These are phyloP conservation scores for Zaprionus tsacasi DNA, from an alignment of 1,140 invertebrate species.

Conservation along the genomic window DNA sequence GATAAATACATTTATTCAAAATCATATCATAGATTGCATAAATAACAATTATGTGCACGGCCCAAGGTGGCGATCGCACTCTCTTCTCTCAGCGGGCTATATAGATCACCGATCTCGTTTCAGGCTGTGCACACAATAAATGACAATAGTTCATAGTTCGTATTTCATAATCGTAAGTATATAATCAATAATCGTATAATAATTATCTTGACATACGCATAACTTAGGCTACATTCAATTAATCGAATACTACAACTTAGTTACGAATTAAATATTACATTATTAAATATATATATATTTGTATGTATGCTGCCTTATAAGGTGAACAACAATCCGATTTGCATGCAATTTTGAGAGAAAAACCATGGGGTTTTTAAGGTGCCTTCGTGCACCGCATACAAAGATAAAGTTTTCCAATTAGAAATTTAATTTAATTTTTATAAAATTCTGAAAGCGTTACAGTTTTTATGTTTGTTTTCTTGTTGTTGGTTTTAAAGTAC, in stretches of 20 bases:
- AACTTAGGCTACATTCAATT: conserved; percentile 61
- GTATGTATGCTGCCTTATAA: conserved; percentile 61
- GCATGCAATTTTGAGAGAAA: conserved; percentile 42
- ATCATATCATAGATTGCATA: conserved; percentile 76
- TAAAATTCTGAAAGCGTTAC: conserved; percentile 80
- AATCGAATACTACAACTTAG: conserved; percentile 67
- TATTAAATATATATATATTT: conserved; percentile 41
- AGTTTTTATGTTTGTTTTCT: conserved; percentile 57
- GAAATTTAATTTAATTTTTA: conserved; percentile 46
- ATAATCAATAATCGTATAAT: conserved; percentile 51
- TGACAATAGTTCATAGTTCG: conserved; percentile 53
- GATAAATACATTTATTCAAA: conserved; percentile 82
- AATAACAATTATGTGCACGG: conserved; percentile 69
- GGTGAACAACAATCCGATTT: conserved; percentile 58
- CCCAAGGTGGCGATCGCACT: neutral
- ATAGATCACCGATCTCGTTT: neutral
- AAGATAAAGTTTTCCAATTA: conserved; percentile 42
- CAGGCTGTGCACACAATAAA: conserved; percentile 55
- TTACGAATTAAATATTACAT: conserved; percentile 62
- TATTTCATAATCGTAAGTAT: conserved; percentile 40
- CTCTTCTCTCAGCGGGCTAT: neutral
- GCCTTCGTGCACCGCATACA: conserved; percentile 15
- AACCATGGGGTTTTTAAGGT: neutral
- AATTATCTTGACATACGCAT: conserved; percentile 66
- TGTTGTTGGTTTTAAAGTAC: conserved; percentile 56